A percentile compares a stretch with the other conserved stretches of the same genome.
phyloP scores from a whole-genome alignment of 2,888 invertebrate species.

The Megastigmus dorsalis region DNA sequence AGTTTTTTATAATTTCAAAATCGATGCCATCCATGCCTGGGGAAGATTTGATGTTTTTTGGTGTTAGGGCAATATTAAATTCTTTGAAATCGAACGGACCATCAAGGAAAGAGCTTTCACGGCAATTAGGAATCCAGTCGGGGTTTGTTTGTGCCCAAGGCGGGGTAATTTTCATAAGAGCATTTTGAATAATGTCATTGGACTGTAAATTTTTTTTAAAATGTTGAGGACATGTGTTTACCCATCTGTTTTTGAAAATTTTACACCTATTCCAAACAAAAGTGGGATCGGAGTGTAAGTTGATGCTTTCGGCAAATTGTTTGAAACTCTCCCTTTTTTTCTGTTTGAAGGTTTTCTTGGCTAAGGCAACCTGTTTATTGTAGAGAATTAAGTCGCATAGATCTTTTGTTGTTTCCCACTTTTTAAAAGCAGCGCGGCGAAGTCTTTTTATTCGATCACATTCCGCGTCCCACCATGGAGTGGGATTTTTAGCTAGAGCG shows the following conservation, averaged over 20 bases:
- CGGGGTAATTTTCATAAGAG: slow-evolving; percentile 8
- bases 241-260: not conserved
- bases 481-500: not conserved
- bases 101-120: slow-evolving; percentile 1
- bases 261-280: not conserved
- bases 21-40: slow-evolving; percentile 22
- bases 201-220: not conserved
- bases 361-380: not conserved
- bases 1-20: slow-evolving; percentile 1
- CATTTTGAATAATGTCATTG: not conserved
- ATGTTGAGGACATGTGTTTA: not conserved
- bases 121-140: not conserved
- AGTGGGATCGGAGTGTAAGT: not conserved
- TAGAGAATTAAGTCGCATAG: not conserved
- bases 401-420: not conserved
- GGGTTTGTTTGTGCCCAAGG: slow-evolving; percentile 5
- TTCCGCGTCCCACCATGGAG: not conserved
- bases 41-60: not conserved
- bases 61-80: not conserved
- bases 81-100: not conserved
- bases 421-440: not conserved
- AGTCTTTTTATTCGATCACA: not conserved
- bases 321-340: not conserved
- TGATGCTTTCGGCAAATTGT: not conserved
- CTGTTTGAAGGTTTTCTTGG: not conserved